These are phyloP conservation scores for Knipowitschia caucasica DNA, from an alignment of 2,797 vertebrate species.

Conservation along the genomic window DNA sequence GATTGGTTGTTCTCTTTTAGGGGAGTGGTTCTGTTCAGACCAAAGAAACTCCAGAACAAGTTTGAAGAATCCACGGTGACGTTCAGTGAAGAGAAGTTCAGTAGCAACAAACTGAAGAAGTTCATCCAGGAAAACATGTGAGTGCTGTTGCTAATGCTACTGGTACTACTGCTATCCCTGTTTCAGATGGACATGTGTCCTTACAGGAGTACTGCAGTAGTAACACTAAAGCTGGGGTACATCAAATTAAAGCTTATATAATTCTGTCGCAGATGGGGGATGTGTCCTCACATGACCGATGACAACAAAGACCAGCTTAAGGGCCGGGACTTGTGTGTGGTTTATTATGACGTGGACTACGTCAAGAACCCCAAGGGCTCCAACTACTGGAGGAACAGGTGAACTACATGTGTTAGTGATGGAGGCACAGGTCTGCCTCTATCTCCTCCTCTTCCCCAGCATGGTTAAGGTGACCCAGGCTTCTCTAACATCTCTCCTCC, in stretches of 20 bases:
- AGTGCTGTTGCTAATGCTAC: constrained; percentile 51
- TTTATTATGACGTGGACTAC: constrained; percentile 95
- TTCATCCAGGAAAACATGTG: constrained; percentile 97
- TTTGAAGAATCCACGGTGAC: constrained; percentile 86
- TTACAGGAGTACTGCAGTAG: too few relatives aligned
- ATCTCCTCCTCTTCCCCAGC: too few relatives aligned
- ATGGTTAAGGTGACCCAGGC: constrained; percentile 96
- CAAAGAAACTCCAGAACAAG: constrained; percentile 84
- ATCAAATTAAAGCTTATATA: too few relatives aligned
- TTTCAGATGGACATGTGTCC: too few relatives aligned
- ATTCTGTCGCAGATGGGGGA: constrained; percentile 86
- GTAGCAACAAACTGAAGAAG: constrained; percentile 86
- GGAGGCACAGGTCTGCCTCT: too few relatives aligned
- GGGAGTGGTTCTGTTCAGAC: constrained; percentile 87
- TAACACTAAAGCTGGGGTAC: too few relatives aligned
- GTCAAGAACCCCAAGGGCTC: constrained; percentile 96
- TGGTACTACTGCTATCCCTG: too few relatives aligned
- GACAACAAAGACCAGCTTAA: constrained; percentile 94
- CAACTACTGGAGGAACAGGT: constrained; percentile 99
- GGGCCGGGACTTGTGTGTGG: constrained; percentile 90
- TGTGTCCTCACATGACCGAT: constrained; percentile 95
- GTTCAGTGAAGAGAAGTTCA: constrained; percentile 84
- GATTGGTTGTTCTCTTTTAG: constrained; percentile 58
- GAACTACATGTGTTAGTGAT: too few relatives aligned
- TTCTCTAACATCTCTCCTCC: too few relatives aligned